Evolutionary conservation across 1,140 invertebrate genomes (phyloP).

Genomic region (Muscidifurax raptorellus): DNA sequence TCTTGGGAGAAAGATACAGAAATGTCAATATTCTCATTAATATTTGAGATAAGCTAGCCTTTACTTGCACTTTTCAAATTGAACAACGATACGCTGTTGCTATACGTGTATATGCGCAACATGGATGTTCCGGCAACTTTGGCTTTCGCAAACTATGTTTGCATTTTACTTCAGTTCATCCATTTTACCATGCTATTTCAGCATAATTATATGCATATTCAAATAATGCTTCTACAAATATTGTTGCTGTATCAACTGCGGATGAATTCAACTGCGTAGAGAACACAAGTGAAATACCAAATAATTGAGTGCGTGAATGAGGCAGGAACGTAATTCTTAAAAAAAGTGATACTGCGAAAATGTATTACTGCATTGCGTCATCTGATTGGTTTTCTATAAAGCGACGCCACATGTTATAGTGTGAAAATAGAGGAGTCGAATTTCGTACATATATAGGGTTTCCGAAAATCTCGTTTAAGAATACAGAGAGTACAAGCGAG

Average conservation of each 20-base stretch:
- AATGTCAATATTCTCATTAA: no score
- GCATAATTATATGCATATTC: background rate
- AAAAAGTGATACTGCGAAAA: no score
- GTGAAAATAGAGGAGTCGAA: no score
- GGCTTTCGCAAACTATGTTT: background rate
- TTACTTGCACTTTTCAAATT: background rate
- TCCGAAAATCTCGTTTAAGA: no score
- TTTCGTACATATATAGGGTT: no score
- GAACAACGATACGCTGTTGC: background rate
- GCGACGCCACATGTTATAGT: no score
- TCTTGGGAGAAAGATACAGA: no score
- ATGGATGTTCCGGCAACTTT: background rate
- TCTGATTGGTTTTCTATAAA: no score
- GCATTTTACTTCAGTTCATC: background rate
- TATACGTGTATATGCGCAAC: background rate
- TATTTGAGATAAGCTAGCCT: no score
- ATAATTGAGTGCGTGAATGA: background rate
- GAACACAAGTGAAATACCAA: background rate
- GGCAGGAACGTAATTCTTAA: no score
- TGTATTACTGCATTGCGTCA: no score
- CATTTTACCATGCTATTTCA: background rate
- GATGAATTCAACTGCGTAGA: background rate
- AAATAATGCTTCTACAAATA: background rate
- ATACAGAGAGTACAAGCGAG: no score
- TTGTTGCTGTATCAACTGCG: background rate